Evolutionary conservation across 1,140 invertebrate species (phyloP).

Genomic region (Psix sp.): DNA sequence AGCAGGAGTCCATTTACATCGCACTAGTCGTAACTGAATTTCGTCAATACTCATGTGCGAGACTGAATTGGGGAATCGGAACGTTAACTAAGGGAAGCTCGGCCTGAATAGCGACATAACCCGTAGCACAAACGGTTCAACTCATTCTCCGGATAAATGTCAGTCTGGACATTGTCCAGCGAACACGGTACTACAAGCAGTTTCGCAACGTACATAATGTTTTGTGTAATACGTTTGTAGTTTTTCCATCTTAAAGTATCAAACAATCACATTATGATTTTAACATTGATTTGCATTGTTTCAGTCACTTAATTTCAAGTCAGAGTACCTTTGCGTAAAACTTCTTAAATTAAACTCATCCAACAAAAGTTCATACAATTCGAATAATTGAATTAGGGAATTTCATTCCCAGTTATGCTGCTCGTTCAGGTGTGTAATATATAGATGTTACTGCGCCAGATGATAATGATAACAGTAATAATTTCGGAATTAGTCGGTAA

Average conservation of each 20-base stretch:
- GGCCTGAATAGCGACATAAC: conserved; percentile 37
- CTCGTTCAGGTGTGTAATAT: too few species aligned
- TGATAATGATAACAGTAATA: conserved; percentile 7
- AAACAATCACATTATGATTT: too few species aligned
- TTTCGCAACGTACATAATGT: conserved; percentile 55
- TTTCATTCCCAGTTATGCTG: too few species aligned
- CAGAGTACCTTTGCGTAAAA: too few species aligned
- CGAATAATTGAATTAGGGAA: too few species aligned
- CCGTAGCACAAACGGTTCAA: conserved; percentile 30
- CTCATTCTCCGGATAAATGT: conserved; percentile 63
- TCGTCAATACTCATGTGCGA: conserved; percentile 52
- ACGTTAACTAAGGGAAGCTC: conserved; percentile 54
- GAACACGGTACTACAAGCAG: conserved; percentile 48
- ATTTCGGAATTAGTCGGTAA: conserved; percentile 37
- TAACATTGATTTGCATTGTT: too few species aligned
- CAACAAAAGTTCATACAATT: too few species aligned
- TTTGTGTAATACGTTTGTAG: not conserved
- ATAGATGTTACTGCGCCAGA: too few species aligned
- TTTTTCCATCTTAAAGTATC: not conserved
- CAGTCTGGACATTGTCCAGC: conserved; percentile 60
- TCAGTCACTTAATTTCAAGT: too few species aligned
- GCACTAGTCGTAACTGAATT: conserved; percentile 35
- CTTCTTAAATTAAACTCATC: too few species aligned
- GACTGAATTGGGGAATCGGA: conserved; percentile 32
- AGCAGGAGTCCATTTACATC: conserved; percentile 28